A percentile compares a stretch with the other conserved stretches of the same genome.
Evolutionary conservation across 2,888 invertebrate species (phyloP).

Genomic region (Abrostola tripartita): DNA sequence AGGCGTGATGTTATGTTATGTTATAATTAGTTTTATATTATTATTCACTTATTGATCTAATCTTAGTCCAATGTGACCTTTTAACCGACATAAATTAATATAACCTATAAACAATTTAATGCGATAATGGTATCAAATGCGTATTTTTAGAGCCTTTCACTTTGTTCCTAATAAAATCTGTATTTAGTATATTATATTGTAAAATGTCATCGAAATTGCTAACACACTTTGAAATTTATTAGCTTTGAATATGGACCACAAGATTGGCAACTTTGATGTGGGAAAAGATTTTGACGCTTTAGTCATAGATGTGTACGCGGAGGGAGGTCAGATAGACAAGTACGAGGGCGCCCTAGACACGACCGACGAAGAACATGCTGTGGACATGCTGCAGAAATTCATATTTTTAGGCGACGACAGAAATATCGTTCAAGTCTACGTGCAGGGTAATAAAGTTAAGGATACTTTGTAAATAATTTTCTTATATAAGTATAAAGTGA

Average conservation of each 20-base stretch:
- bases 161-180: too few species aligned
- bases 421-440: slow-evolving; percentile 93
- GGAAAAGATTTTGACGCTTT: slow-evolving; percentile 97
- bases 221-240: too few species aligned
- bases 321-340: slow-evolving; percentile 68
- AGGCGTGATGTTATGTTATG: too few species aligned
- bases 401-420: slow-evolving; percentile 94
- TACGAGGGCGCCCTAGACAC: slow-evolving; percentile 78
- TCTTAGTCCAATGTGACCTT: too few species aligned
- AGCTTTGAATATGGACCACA: slow-evolving; percentile 91
- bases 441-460: slow-evolving; percentile 89
- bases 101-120: too few species aligned
- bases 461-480: slow-evolving; percentile 37
- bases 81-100: too few species aligned
- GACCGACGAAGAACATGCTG: slow-evolving; percentile 78
- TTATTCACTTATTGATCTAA: too few species aligned
- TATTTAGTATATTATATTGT: too few species aligned
- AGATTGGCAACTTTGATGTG: slow-evolving; percentile 93
- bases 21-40: neutral
- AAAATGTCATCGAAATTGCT: too few species aligned
- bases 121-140: too few species aligned
- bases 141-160: too few species aligned
- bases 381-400: slow-evolving; percentile 92
- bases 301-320: slow-evolving; percentile 90
- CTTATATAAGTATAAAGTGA: slow-evolving; percentile 9